phyloP scores from a whole-genome alignment of 2,797 vertebrate species.

The Myotis vivesi region DNA sequence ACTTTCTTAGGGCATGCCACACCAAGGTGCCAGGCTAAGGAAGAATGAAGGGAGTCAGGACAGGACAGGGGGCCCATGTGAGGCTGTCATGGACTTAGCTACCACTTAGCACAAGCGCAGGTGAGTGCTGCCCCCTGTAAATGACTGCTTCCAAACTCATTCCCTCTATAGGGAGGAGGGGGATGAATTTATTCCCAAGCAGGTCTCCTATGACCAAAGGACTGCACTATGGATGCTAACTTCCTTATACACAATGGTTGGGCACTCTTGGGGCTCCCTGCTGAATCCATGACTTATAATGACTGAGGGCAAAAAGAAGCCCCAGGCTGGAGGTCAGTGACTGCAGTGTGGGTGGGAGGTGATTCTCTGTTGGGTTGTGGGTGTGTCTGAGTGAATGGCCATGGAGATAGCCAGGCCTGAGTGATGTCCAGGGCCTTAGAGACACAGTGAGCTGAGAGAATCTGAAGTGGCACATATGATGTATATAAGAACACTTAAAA shows the following conservation, averaged over 20 bases:
- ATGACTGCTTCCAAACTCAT: background rate
- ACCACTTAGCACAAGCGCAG: background rate
- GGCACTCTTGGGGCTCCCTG: background rate
- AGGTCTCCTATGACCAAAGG: background rate
- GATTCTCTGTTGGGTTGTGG: background rate
- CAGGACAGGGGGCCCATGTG: accelerated
- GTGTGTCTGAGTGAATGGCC: background rate
- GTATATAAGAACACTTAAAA: background rate
- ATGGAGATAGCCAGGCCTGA: background rate
- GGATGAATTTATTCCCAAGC: background rate
- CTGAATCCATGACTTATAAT: background rate
- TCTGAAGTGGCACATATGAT: background rate
- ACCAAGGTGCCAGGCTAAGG: no score
- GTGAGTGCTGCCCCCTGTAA: background rate
- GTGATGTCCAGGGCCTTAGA: background rate
- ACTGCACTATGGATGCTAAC: background rate
- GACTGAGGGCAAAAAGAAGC: background rate
- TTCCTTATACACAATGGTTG: no score
- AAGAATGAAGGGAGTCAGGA: background rate
- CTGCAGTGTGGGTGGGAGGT: background rate
- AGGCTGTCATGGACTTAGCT: no score
- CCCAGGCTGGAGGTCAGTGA: background rate
- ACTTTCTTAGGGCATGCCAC: background rate
- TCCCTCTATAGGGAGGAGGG: background rate
- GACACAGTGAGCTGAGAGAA: background rate